Conservation (phyloP, 2,888 invertebrate genomes). For the Beris morrisii region DNA sequence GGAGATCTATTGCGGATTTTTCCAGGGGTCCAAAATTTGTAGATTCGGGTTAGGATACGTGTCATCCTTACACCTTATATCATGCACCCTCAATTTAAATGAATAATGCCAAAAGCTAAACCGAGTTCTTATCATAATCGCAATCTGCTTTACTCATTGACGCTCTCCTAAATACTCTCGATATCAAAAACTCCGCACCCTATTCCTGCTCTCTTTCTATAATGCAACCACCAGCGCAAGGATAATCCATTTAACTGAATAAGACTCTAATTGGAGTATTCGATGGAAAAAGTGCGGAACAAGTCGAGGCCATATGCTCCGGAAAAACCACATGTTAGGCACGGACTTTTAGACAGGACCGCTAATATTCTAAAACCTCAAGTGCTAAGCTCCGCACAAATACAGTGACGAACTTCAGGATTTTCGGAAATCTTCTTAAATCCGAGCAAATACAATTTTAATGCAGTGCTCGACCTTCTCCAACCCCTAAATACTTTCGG, state of each 20-base stretch:
- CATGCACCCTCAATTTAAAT: too few relatives aligned
- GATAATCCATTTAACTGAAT: slow-evolving; percentile 30
- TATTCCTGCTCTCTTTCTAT: too few relatives aligned
- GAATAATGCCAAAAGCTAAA: too few relatives aligned
- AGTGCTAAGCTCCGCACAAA: slow-evolving; percentile 7
- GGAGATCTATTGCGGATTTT: too few relatives aligned
- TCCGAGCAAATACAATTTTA: slow-evolving; percentile 36
- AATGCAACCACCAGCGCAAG: slow-evolving; percentile 11
- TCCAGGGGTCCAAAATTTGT: too few relatives aligned
- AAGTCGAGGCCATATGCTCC: slow-evolving; percentile 50
- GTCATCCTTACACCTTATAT: too few relatives aligned
- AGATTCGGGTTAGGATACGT: too few relatives aligned
- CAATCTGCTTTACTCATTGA: too few relatives aligned
- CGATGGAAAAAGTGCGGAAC: slow-evolving; percentile 24
- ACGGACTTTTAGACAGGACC: slow-evolving; percentile 48
- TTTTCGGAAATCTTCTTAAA: slow-evolving; percentile 21
- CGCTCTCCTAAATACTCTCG: too few relatives aligned
- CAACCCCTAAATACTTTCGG: slow-evolving; percentile 33
- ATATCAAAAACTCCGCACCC: too few relatives aligned
- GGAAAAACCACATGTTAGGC: slow-evolving; percentile 57
- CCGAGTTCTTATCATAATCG: too few relatives aligned
- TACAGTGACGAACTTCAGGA: slow-evolving; percentile 25
- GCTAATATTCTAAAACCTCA: slow-evolving; percentile 19
- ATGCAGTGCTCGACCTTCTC: slow-evolving; percentile 35
- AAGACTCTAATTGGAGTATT: slow-evolving; percentile 25